Evolutionary conservation across 2,113 vertebrate genomes (phyloP).

Genomic region (Addax nasomaculatus): DNA sequence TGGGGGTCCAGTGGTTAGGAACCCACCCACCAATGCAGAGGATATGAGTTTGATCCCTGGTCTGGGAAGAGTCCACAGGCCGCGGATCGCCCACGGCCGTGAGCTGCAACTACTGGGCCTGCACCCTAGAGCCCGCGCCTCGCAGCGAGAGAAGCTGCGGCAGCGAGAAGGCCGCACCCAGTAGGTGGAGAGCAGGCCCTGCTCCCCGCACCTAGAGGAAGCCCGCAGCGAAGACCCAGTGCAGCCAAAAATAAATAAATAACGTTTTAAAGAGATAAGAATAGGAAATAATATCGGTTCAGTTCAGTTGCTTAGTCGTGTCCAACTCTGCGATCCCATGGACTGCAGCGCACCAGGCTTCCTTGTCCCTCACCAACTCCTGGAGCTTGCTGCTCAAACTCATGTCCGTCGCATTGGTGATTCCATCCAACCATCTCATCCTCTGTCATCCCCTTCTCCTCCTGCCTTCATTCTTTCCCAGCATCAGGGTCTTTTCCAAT

Average conservation of each 20-base stretch:
- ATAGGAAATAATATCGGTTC: neutral
- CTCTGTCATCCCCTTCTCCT: neutral
- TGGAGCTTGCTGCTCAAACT: neutral
- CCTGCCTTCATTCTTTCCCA: neutral
- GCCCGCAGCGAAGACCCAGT: rapidly evolving
- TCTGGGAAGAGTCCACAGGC: neutral
- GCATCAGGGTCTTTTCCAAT: neutral
- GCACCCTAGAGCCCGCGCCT: neutral
- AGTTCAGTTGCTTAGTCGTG: neutral
- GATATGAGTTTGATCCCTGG: neutral
- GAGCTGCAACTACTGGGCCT: neutral
- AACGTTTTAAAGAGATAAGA: neutral
- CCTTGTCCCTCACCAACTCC: neutral
- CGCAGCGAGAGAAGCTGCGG: rapidly evolving
- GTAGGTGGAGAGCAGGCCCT: neutral
- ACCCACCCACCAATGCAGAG: neutral
- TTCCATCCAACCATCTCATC: neutral
- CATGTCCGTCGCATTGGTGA: neutral
- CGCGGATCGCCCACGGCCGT: rapidly evolving
- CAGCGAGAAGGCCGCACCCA: rapidly evolving
- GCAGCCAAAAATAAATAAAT: neutral
- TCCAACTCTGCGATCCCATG: neutral
- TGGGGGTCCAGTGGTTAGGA: neutral
- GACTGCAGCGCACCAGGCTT: neutral
- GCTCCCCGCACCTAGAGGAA: too few species aligned